Evolutionary conservation across 1,140 invertebrate genomes (phyloP), one percentile per base, ranked within the genome.

Genomic region (Trichogramma pretiosum): DNA sequence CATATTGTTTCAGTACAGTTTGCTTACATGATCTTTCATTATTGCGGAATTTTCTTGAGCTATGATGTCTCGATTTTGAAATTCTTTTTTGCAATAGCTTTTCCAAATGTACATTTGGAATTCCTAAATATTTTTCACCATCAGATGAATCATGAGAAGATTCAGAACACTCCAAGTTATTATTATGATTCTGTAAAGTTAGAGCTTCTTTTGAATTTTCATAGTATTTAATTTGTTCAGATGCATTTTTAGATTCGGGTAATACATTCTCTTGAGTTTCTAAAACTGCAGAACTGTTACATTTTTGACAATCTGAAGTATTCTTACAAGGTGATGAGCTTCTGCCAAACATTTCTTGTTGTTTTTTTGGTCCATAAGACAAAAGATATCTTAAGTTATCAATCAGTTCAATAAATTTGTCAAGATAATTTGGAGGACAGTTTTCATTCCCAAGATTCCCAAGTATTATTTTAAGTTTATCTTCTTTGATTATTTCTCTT

Each of bases 381-480:
- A 61, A 14, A 21, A 64, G 10, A 50, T 57, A 60, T 14, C 58
- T 56, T 18, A 64, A 49, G 11, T 49, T 56, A 26, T 60, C 50
- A 13, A 65, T 36, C 37, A 65, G 53, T 13, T 60, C 38, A 24
- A 56, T 38, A 34, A 69, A 51, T 40, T 62, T 62, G 17, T 50
- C 35, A 1, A 65, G 50, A 16, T 62, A 66, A 9, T 61, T 38
- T 10, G 50, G n/a, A 11, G 63, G 41, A 21, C 51, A 61, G 41
- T 62, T 64, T 28, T 57, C 59, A 23, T 60, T 47, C 3, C 37
- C 34, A 19, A 69, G 46, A 41, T 49, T 62, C 16, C 58, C 43
- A n/a, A 63, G 33, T 21, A 68, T 61, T 0, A 47, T 22, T 9
- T 41, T 48, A 5, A 64, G 11, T 28, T 60, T 65, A 19, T 67